Evolutionary conservation across 2,888 invertebrate genomes (phyloP).

Genomic region (Leptura quadrifasciata): DNA sequence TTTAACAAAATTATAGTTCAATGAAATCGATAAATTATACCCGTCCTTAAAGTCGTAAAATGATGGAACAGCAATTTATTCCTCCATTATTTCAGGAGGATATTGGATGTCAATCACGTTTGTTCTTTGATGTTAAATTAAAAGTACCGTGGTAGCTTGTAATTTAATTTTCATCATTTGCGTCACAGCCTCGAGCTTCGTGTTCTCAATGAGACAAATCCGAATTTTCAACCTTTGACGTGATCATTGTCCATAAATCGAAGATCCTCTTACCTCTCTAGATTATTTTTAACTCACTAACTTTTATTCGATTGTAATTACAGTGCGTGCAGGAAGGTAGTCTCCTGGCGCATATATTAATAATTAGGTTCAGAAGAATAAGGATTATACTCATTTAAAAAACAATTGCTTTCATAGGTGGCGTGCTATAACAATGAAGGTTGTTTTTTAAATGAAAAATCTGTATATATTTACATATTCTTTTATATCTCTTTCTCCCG

Average conservation of each 20-base stretch:
- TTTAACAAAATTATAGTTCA: not conserved
- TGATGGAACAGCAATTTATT: slow-evolving; percentile 12
- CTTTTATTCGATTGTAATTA: slow-evolving; percentile 1
- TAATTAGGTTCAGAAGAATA: too few relatives aligned
- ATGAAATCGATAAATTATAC: not conserved
- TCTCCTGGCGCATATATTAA: not conserved
- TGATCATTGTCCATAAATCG: slow-evolving; percentile 14
- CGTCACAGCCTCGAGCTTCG: not conserved
- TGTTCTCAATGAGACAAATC: slow-evolving; percentile 8
- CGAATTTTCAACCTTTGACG: slow-evolving; percentile 28
- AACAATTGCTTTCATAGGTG: too few relatives aligned
- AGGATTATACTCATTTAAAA: too few relatives aligned
- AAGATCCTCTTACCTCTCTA: slow-evolving; percentile 11
- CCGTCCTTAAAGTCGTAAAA: not conserved
- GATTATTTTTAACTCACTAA: slow-evolving; percentile 9
- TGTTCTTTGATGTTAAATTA: slow-evolving; percentile 30
- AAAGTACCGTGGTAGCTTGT: slow-evolving; percentile 13
- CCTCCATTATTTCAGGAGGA: not conserved
- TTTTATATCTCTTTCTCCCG: too few relatives aligned
- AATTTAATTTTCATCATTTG: slow-evolving; percentile 23
- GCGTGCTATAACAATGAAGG: too few relatives aligned
- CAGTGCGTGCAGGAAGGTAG: too few relatives aligned
- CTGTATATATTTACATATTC: too few relatives aligned
- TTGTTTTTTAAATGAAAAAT: too few relatives aligned
- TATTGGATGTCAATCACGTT: slow-evolving; percentile 8